Evolutionary conservation across 2,797 vertebrate species (phyloP).

Genomic region (Triplophysa bombifrons): DNA sequence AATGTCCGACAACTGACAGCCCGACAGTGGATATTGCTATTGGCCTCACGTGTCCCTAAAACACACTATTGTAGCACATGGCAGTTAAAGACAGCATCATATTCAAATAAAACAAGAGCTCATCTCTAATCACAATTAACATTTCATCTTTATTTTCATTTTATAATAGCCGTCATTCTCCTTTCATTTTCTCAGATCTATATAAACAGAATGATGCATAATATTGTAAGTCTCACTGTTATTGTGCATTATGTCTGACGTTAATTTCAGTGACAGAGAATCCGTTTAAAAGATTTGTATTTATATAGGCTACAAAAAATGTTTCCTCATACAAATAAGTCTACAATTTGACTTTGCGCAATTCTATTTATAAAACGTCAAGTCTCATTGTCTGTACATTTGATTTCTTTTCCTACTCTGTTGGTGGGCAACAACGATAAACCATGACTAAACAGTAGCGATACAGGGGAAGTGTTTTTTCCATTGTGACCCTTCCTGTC

Average conservation of each 20-base stretch:
- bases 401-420: conserved; percentile 19
- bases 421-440: conserved; percentile 35
- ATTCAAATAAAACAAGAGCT: conserved; percentile 36
- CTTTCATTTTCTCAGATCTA: not conserved
- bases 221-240: not conserved
- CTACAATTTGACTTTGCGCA: not conserved
- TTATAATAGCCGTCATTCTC: conserved; percentile 28
- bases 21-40: conserved; percentile 31
- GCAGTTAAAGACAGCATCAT: conserved; percentile 21
- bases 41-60: conserved; percentile 30
- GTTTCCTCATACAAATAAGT: conserved; percentile 15
- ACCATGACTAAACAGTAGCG: not conserved
- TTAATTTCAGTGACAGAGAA: not conserved
- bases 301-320: not conserved
- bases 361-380: not conserved
- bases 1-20: conserved; percentile 3
- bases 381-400: not conserved
- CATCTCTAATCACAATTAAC: not conserved
- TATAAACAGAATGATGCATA: conserved; percentile 10
- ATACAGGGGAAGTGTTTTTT: conserved; percentile 21
- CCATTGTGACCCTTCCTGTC: conserved; percentile 10
- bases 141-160: not conserved
- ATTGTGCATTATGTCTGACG: not conserved
- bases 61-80: conserved; percentile 34
- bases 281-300: not conserved